Base-by-base conservation (phyloP, 1,140 invertebrate species). In the Diabrotica virgifera region DNA sequence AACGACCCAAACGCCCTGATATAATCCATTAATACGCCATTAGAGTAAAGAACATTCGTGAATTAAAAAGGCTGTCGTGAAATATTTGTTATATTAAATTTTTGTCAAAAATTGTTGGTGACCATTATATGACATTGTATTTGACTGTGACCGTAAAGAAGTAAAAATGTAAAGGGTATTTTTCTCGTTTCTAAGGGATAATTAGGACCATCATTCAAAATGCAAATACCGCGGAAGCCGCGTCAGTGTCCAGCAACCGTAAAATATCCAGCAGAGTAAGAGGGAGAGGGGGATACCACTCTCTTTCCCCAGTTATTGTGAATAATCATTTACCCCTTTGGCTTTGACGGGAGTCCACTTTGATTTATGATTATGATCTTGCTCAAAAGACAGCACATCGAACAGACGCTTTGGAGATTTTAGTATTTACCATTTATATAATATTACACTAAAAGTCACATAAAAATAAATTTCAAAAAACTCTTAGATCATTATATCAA, bases 141-240 rank as follows among this genome's bases (percentile, higher is more conserved):
- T 46, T 59, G 58, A 38, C 6, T 59, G 24, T 24, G 58, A 46
- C 37, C 38, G 46, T n/a, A 51, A 37, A 37, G 40, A 38, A 59
- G 24, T 11, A 59, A 51, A 59, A 13, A 35, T 59, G n/a, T 46
- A n/a, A 50, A 38, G 58, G 38, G 50, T 59, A 59, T 59, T 59
- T 59, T 59, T 59, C 58, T 59, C 58, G 14, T 59, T 59, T 37
- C 35, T 59, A 46, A 54, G 36, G 51, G 60, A 62, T 55, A 62
- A 62, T 62, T 62, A 62, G 36, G 60, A 55, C 52, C 38, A 62
- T 62, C 52, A 62, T 62, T 62, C 60, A 62, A 62, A 62, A 62
- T 62, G 60, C 60, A 62, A 62, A 62, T 62, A 62, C 60, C 52
- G 36, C 60, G 38, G 60, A 62, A 62, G 60, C 36, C 14, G 60